These are phyloP conservation scores for Aspidapion aeneum DNA, from an alignment of 2,888 invertebrate genomes.

Conservation along the genomic window DNA sequence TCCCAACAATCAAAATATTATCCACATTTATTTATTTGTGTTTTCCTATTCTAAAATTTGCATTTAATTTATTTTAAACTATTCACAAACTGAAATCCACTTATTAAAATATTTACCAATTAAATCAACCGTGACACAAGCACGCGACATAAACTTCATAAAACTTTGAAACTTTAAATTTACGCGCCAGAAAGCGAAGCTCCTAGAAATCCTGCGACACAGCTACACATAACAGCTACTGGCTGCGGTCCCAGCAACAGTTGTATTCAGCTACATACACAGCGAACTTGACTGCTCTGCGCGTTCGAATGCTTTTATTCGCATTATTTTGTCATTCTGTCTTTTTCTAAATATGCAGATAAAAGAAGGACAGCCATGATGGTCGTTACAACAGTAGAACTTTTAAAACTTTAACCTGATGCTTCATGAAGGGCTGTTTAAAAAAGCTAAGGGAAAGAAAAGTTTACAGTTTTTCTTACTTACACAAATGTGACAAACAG, in stretches of 20 bases:
- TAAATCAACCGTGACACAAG: no score
- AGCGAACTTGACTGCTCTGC: no score
- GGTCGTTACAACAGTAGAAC: no score
- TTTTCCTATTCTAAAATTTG: no score
- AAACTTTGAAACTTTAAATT: not conserved
- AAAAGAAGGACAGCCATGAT: no score
- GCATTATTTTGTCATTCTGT: no score
- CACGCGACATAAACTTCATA: not conserved
- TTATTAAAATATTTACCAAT: no score
- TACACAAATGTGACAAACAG: not conserved
- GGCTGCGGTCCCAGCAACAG: not conserved
- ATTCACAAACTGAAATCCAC: no score
- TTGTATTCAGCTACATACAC: not conserved
- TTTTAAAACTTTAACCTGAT: not conserved
- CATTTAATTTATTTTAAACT: no score
- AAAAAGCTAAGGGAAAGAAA: not conserved
- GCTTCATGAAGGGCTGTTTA: not conserved
- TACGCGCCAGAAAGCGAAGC: not conserved
- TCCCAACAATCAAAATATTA: not conserved
- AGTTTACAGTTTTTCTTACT: not conserved
- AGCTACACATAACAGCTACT: not conserved
- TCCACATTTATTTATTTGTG: not conserved
- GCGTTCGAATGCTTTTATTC: no score
- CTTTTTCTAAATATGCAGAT: no score
- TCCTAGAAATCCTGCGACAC: not conserved